Conservation (phyloP, 2,797 vertebrate species). For the Rhinichthys osculus region DNA sequence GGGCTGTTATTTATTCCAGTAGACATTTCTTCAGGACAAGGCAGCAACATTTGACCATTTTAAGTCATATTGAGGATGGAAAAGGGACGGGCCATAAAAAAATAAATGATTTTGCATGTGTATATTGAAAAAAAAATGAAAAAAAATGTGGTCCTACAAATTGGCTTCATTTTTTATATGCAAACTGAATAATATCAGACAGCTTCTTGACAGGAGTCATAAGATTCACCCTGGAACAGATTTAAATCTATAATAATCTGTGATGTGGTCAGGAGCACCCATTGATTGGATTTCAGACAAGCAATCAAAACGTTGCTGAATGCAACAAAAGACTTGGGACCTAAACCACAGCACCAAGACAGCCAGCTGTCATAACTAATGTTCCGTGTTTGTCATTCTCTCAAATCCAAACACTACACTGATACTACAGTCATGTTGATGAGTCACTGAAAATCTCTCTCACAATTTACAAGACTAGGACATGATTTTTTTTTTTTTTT, state of each 20-base stretch:
- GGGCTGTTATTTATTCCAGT: background rate
- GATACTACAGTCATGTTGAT: slow-evolving; percentile 18
- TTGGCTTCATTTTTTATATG: background rate
- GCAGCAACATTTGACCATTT: background rate
- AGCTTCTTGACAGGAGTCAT: background rate
- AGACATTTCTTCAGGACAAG: background rate
- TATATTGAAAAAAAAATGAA: background rate
- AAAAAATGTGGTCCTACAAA: background rate
- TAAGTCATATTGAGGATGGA: background rate
- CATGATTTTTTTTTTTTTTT: too few species aligned
- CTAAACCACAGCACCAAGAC: background rate
- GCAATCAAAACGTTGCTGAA: background rate
- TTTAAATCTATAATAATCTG: background rate
- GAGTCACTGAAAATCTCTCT: background rate
- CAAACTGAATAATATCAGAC: background rate
- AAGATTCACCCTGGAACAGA: background rate
- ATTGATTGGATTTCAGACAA: background rate
- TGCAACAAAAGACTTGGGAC: background rate
- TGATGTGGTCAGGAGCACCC: background rate
- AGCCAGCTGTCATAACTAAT: slow-evolving; percentile 9
- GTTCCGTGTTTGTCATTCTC: background rate
- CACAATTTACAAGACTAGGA: too few species aligned
- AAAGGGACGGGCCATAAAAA: background rate
- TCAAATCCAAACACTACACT: slow-evolving; percentile 9
- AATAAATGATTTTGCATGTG: background rate